Base-by-base conservation (phyloP, 1,140 invertebrate genomes). In the Zaprionus capensis region DNA sequence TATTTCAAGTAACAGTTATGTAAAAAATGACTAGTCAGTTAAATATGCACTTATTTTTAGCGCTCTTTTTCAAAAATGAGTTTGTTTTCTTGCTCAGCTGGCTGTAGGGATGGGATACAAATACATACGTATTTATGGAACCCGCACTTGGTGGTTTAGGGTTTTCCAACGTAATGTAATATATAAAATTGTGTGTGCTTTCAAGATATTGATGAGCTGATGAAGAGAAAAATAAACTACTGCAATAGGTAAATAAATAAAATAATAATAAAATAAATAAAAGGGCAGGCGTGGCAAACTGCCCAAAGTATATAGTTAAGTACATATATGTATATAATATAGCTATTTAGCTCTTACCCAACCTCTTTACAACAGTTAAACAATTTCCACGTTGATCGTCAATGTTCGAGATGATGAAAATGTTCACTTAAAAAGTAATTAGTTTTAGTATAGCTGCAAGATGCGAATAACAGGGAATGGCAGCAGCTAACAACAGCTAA, bases 401-500 rank as follows among this genome's bases (percentile, higher is more conserved):
- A 46, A 46, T 46, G 41, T 46, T 46, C 2, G 41, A 38, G 28
- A 20, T 57, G n/a, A 69, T 56, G 22, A 57, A 70, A 49, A 70
- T 31, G 63, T 70, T 70, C 62, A 70, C 56, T 63, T 34, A 58
- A 68, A 38, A 38, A 51, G 58, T 51, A 74, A 75, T 75, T 75
- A 75, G 67, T 70, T 70, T 57, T 36, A 31, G 58, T 49, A 49
- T 15, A 28, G 38, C 66, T 28, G 71, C 24, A 26, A 56, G 26
- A 28, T 56, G 53, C 22, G 26, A 55, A 28, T 7, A 24, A 26
- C 26, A 26, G 22, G 12, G 24, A 17, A 61, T 58, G 44, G 17
- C 38, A 12, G 34, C 36, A 73, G 24, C 11, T 34, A 36, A 65
- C 51, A 57, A 49, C 31, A 57, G 26, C 22, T 51, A 51, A 57